Percentiles rank a stretch among this genome's conserved stretches.
These are phyloP conservation scores for Chauna torquata DNA, from an alignment of 2,113 vertebrate genomes.

Conservation along the genomic window DNA sequence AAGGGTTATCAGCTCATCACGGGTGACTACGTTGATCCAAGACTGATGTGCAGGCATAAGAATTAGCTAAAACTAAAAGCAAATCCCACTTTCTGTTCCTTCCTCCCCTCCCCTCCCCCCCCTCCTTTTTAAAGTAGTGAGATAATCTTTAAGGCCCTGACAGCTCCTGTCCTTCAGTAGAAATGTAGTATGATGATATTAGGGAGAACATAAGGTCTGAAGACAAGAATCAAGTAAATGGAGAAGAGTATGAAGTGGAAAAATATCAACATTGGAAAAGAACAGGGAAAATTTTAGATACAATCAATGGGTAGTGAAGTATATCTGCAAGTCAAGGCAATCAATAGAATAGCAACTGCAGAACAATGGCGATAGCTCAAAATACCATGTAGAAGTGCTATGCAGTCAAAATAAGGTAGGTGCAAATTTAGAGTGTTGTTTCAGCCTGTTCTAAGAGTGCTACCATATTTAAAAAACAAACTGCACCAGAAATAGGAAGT, in stretches of 20 bases:
- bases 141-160: neutral
- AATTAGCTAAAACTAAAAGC: neutral
- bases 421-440: neutral
- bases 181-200: conserved; percentile 15
- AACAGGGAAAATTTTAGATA: conserved; percentile 37
- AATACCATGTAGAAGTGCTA: neutral
- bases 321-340: conserved; percentile 43
- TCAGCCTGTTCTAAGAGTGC: neutral
- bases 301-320: conserved; percentile 26
- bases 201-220: neutral
- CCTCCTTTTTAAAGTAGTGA: no score
- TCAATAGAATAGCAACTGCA: neutral
- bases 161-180: conserved; percentile 25
- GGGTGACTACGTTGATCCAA: neutral
- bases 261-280: conserved; percentile 43
- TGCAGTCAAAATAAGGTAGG: neutral
- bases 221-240: conserved; percentile 43
- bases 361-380: neutral
- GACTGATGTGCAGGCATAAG: neutral
- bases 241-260: conserved; percentile 40
- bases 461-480: neutral
- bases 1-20: neutral
- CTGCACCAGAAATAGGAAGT: neutral
- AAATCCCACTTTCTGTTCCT: neutral
- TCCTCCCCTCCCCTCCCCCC: no score